A percentile compares a stretch with the other conserved stretches of the same genome.
Conservation (phyloP, 1,140 invertebrate genomes). For the Potamilus streckersoni region DNA sequence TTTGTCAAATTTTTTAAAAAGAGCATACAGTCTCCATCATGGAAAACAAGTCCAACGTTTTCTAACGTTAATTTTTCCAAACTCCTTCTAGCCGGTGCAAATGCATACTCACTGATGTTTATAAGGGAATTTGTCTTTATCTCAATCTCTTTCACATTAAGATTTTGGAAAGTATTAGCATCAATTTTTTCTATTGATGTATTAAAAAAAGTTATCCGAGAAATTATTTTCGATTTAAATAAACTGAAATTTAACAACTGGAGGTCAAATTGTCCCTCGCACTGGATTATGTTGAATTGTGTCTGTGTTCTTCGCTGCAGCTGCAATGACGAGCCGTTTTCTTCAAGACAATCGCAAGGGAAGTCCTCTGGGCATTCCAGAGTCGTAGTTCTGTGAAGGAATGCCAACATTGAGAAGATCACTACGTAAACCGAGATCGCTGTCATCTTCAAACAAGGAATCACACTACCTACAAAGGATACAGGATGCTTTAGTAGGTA, state of each 20-base stretch:
- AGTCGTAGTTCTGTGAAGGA: no score
- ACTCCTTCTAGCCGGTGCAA: background rate
- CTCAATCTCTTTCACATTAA: conserved; percentile 4
- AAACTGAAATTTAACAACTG: conserved; percentile 1
- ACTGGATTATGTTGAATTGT: conserved; percentile 4
- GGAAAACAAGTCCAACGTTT: conserved; percentile 7
- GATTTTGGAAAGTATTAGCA: conserved; percentile 1
- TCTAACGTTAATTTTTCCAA: conserved; percentile 12
- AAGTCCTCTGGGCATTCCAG: no score
- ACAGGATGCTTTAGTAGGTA: no score
- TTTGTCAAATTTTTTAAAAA: conserved; percentile 18
- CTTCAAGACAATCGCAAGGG: no score
- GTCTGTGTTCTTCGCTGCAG: no score
- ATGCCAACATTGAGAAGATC: no score
- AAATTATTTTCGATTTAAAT: background rate
- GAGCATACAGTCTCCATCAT: conserved; percentile 9
- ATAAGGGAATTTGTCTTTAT: conserved; percentile 8
- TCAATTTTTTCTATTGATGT: background rate
- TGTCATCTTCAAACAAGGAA: no score
- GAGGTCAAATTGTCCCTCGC: conserved; percentile 5
- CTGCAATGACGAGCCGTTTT: no score
- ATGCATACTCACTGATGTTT: background rate
- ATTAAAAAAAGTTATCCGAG: conserved; percentile 6
- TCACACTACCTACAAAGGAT: no score
- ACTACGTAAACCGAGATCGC: no score